phyloP scores from a whole-genome alignment of 2,888 invertebrate species.

The Ditula angustiorana region DNA sequence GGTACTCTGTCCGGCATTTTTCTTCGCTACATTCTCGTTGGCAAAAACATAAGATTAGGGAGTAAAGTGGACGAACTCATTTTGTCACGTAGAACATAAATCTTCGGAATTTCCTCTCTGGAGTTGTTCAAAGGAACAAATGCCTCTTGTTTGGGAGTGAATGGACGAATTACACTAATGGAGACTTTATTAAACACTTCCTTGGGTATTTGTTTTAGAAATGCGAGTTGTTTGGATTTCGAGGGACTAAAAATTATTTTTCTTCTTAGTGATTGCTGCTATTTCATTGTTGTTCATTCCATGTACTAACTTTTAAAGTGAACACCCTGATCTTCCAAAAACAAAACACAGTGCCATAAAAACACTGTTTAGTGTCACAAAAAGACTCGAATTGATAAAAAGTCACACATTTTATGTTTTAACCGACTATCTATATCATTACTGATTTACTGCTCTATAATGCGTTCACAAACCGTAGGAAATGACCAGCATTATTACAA shows the following conservation, averaged over 20 bases:
- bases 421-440: no score
- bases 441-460: no score
- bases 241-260: neutral
- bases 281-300: no score
- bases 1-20: neutral
- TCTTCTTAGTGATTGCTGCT: no score
- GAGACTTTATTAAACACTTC: slow-evolving; percentile 15
- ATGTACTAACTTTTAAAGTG: no score
- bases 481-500: no score
- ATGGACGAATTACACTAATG: slow-evolving; percentile 16
- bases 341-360: no score
- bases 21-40: neutral
- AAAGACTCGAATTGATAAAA: no score
- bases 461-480: no score
- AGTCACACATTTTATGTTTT: no score
- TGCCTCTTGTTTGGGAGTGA: neutral
- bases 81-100: slow-evolving; percentile 32
- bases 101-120: slow-evolving; percentile 6
- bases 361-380: no score
- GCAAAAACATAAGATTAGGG: slow-evolving; percentile 17
- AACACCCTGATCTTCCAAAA: no score
- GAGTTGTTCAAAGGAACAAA: neutral
- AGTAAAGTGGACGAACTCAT: neutral
- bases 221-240: neutral
- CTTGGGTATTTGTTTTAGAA: neutral